These are phyloP conservation scores for Rhyzopertha dominica DNA, from an alignment of 1,140 invertebrate genomes.

Conservation along the genomic window DNA sequence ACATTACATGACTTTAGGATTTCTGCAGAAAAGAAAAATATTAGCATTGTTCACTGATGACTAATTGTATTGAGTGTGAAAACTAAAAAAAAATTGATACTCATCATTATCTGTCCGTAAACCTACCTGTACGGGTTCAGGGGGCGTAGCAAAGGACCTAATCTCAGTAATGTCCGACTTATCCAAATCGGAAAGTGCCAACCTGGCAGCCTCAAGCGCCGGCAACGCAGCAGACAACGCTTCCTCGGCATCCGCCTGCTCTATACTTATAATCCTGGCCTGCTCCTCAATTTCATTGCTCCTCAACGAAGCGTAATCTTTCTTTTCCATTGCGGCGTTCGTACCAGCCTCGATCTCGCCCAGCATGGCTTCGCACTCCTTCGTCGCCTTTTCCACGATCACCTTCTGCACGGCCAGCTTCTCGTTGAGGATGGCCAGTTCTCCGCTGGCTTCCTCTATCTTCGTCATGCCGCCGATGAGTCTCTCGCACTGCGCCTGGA, in stretches of 20 bases:
- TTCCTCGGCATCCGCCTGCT: conserved; percentile 77
- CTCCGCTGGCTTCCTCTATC: conserved; percentile 72
- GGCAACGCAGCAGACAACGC: conserved; percentile 74
- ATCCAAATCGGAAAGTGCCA: conserved; percentile 73
- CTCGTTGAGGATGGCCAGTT: conserved; percentile 66
- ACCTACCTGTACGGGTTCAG: conserved; percentile 79
- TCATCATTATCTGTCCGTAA: too few species aligned
- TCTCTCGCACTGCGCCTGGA: conserved; percentile 62
- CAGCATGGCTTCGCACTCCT: conserved; percentile 67
- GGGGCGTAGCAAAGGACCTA: conserved; percentile 83
- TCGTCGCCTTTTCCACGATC: conserved; percentile 69
- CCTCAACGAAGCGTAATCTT: conserved; percentile 68
- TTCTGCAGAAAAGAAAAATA: too few species aligned
- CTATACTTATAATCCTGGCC: conserved; percentile 66
- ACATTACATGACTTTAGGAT: too few species aligned
- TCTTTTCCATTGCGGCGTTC: conserved; percentile 60
- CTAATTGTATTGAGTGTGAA: too few species aligned
- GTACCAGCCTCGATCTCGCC: conserved; percentile 58
- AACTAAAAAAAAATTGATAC: too few species aligned
- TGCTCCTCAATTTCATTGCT: conserved; percentile 75
- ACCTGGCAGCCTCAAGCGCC: conserved; percentile 69
- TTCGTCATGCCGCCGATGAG: conserved; percentile 67
- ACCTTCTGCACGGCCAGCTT: conserved; percentile 71
- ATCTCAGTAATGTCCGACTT: conserved; percentile 91
- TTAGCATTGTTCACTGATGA: too few species aligned